Evolutionary conservation across 2,888 invertebrate species (phyloP), one percentile per base, ranked within the genome.

Genomic region (Dioctria linearis): DNA sequence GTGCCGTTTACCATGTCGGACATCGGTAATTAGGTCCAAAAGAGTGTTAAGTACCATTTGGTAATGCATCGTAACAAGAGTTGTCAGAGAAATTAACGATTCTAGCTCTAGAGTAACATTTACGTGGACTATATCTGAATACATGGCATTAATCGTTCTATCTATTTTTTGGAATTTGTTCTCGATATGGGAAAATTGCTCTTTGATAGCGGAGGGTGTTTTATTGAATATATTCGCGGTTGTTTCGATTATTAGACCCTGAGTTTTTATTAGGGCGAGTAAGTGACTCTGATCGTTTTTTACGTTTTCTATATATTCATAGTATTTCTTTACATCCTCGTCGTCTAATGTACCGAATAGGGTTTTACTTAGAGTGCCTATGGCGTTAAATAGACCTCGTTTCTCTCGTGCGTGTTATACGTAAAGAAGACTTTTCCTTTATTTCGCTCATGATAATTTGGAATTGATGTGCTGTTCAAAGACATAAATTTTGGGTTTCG

Each of bases 161-260:
- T 25, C 25, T 25, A 25, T 49, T 49, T 49, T 6, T 49, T 49
- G 6, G 11, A 49, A 49, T 49, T 49, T 8, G 8, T 49, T 49
- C 11, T 49, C 8, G 11, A 49, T 49, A 49, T 6, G 49, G 11
- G 6, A 2, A 49, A 49, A 8, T 49, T 49, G 49, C 2, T 49
- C 8, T 49, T 49, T 8, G 11, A 11, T 49, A 25, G 25, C 25
- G 25, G 25, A 25, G 49, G 2, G 49, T 49, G 83, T 80, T 69
- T 80, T 54, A 61, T 84, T 83, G 49, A 83, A 84, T 46, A 82
- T 83, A 9, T 78, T 69, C 2, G 83, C 82, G 11, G 84, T 82
- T 11, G 81, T 65, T 59, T 79, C 59, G 4, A 84, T 67, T 6
- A 84, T 79, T 63, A 82, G 82, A 11, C 80, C 78, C 79, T 84